These are phyloP conservation scores for Cataglyphis livida DNA, from an alignment of 2,888 invertebrate species.

Conservation along the genomic window DNA sequence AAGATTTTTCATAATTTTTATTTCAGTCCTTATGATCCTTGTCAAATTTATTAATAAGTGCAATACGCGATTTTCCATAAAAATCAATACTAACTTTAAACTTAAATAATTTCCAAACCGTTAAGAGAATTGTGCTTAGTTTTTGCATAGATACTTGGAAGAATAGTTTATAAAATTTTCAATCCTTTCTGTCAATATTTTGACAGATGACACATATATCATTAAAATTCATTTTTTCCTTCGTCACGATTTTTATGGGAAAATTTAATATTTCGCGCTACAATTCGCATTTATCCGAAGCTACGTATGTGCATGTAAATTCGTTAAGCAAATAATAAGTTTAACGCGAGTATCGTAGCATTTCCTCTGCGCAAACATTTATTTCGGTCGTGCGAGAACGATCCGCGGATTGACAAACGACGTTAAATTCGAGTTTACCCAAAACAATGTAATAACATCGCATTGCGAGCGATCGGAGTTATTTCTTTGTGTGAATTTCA, in stretches of 20 bases:
- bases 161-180: too few relatives aligned
- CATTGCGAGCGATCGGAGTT: constrained; percentile 30
- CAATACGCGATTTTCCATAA: too few relatives aligned
- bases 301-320: too few relatives aligned
- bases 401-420: neutral
- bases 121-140: too few relatives aligned
- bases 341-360: neutral
- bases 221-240: neutral
- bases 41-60: too few relatives aligned
- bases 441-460: constrained; percentile 7
- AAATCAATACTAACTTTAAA: too few relatives aligned
- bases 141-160: too few relatives aligned
- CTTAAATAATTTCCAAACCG: too few relatives aligned
- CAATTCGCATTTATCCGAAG: neutral
- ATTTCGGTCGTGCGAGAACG: neutral
- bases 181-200: too few relatives aligned
- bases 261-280: neutral
- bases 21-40: too few relatives aligned
- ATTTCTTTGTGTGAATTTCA: constrained; percentile 34
- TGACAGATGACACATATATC: neutral
- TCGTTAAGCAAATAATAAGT: neutral
- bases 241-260: neutral
- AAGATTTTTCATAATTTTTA: too few relatives aligned
- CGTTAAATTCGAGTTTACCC: constrained; percentile 28
- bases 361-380: neutral